A percentile compares a stretch with the other conserved stretches of the same genome.
These are phyloP conservation scores for Corythornis cristatus DNA, from an alignment of 2,113 vertebrate genomes.

Conservation along the genomic window DNA sequence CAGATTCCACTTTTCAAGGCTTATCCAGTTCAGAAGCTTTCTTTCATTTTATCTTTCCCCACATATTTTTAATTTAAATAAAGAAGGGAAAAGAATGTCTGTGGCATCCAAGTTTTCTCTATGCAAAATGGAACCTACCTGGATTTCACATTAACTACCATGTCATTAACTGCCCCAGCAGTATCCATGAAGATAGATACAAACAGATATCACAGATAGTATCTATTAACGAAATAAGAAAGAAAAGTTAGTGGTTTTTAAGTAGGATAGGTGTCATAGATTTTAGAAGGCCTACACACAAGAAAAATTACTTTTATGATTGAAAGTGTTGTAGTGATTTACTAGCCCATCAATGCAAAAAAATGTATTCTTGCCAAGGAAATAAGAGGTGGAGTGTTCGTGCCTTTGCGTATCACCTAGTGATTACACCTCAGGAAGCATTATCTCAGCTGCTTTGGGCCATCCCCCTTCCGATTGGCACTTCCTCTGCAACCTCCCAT, in stretches of 20 bases:
- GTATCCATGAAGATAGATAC: not conserved
- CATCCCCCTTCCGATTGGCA: not conserved
- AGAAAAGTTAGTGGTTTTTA: not conserved
- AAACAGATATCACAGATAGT: not conserved
- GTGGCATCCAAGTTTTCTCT: not conserved
- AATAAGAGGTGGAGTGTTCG: conserved; percentile 12
- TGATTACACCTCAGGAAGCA: conserved; percentile 47
- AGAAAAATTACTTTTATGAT: not conserved
- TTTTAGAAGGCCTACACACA: not conserved
- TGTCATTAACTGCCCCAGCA: not conserved
- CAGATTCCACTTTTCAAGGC: not conserved
- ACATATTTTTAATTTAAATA: not conserved
- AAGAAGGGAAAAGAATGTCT: not conserved
- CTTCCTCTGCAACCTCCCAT: conserved; percentile 61
- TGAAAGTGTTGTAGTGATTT: conserved; percentile 2
- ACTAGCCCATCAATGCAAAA: not conserved
- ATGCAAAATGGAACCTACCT: not conserved
- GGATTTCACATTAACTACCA: not conserved
- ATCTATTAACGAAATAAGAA: not conserved
- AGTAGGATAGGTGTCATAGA: not conserved
- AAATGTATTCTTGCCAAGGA: not conserved
- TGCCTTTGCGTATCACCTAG: not conserved
- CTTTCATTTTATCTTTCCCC: not conserved
- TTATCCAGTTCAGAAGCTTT: not conserved
- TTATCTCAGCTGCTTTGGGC: conserved; percentile 4